Evolutionary conservation across 2,888 invertebrate species (phyloP), one percentile per base, ranked within the genome.

Genomic region (Trichopria drosophilae): DNA sequence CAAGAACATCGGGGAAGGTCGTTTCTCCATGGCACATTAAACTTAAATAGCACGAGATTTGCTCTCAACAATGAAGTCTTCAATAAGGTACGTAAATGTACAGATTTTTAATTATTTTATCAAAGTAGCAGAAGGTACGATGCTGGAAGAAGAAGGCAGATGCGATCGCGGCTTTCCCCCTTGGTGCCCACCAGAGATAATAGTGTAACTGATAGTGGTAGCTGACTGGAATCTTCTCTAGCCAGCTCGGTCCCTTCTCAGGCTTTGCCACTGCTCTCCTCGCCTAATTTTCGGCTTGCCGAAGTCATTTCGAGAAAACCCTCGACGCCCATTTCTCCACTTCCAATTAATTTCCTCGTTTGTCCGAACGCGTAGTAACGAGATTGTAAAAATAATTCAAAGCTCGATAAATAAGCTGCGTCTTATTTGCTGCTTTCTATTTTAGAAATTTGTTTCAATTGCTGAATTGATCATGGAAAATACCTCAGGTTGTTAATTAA

Each of bases 161-260:
- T 22, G 35, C 15, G 39, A 28, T 20, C 35, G 35, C 42, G 46
- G 59, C 59, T 55, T 64, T 64, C 62, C 60, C 63, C 58, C 59
- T 55, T 51, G 63, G 62, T 61, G 63, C 64, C 63, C 64, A 62
- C 59, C 59, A 54, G 58, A 62, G 69, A 72, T 75, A 75, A 75
- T 75, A 69, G 72, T 65, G 69, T 70, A 72, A 75, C 72, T 71
- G 73, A 75, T 74, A 72, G 71, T 67, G 64, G 67, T 62, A 68
- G 71, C 70, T 69, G 70, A 70, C 68, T 67, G 58, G 59, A 60
- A 50, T 58, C 64, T 65, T 62, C 62, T 45, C 60, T 53, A 52
- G n/a, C n/a, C n/a, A n/a, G n/a, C 56, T 51, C 42, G 56, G 52
- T 54, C 57, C 55, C 51, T 58, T 60, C 54, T 59, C 55, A 45